Conservation (phyloP, 2,888 invertebrate genomes). For the Xanthia icteritia region DNA sequence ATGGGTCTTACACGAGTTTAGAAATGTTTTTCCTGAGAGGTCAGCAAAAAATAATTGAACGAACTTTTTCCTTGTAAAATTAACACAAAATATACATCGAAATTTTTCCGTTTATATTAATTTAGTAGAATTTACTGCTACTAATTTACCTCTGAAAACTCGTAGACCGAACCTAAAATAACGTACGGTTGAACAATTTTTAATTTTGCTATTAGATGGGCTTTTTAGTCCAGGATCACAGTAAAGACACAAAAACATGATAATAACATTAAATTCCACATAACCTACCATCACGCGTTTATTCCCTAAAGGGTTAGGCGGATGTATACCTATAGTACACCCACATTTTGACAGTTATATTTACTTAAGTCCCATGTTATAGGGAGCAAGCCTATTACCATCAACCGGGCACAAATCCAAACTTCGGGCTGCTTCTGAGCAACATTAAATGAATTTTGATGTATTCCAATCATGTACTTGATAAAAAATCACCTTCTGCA, state of each 20-base stretch:
- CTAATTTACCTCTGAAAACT: neutral
- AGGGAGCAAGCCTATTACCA: too few species aligned
- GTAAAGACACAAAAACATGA: neutral
- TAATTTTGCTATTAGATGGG: neutral
- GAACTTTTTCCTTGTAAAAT: neutral
- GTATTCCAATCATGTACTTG: neutral
- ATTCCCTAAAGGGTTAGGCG: too few species aligned
- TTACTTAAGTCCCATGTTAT: too few species aligned
- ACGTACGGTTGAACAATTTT: neutral
- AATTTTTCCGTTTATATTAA: too few species aligned
- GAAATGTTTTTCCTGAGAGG: constrained; percentile 17
- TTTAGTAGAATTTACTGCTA: too few species aligned
- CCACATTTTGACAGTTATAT: too few species aligned
- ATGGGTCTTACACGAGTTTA: neutral
- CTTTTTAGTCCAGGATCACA: neutral
- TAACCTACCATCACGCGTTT: too few species aligned
- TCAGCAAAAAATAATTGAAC: constrained; percentile 5
- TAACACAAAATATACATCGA: neutral
- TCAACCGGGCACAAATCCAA: too few species aligned
- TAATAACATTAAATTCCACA: too few species aligned
- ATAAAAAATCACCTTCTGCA: neutral
- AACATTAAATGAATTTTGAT: neutral
- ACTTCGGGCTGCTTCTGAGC: too few species aligned
- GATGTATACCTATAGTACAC: too few species aligned
- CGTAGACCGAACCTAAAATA: neutral